Evolutionary conservation across 2,888 invertebrate genomes (phyloP).

Genomic region (Caenorhabditis japonica): DNA sequence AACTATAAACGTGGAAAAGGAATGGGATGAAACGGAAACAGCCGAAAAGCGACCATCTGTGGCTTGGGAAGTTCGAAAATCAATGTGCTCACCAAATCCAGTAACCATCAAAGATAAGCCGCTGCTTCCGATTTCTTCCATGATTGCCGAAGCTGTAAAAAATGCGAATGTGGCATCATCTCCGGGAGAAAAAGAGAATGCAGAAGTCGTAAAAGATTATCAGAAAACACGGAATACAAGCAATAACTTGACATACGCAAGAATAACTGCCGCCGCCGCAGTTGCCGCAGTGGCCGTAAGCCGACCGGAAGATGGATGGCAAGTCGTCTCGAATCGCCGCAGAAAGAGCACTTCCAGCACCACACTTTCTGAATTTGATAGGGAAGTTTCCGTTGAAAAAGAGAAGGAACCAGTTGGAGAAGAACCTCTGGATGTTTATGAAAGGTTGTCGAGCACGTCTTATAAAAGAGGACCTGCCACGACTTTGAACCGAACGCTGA

Average conservation of each 20-base stretch:
- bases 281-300: conserved; percentile 40
- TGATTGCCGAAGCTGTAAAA: conserved; percentile 47
- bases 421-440: conserved; percentile 55
- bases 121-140: conserved; percentile 49
- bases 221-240: background rate
- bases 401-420: conserved; percentile 7
- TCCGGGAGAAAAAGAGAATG: background rate
- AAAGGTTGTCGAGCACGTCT: conserved; percentile 40
- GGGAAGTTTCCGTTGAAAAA: conserved; percentile 44
- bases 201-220: background rate
- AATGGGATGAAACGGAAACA: conserved; percentile 79
- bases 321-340: conserved; percentile 57
- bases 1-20: conserved; percentile 93
- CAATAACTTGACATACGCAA: conserved; percentile 28
- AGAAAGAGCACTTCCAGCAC: conserved; percentile 58
- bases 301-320: conserved; percentile 55
- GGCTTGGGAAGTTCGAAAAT: conserved; percentile 95
- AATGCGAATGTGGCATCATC: no score
- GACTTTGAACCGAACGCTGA: conserved; percentile 17
- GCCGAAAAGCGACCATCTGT: conserved; percentile 84
- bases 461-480: conserved; percentile 23
- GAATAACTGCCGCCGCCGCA: conserved; percentile 49
- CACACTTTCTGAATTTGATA: conserved; percentile 48
- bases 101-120: conserved; percentile 15
- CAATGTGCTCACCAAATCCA: conserved; percentile 77